Conservation (phyloP, 2,113 vertebrate genomes). For the Synodontis membranacea region DNA sequence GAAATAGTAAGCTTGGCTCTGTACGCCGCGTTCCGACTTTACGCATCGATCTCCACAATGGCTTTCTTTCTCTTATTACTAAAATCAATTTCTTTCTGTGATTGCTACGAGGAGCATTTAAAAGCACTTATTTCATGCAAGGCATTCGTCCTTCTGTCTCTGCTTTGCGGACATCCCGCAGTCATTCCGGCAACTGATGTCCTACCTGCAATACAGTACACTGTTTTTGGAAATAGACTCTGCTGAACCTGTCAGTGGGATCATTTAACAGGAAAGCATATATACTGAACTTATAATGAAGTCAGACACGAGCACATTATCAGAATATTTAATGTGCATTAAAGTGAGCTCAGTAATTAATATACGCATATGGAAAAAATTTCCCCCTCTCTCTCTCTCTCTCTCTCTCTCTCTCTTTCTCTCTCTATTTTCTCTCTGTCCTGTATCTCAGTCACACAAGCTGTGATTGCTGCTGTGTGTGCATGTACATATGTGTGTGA, state of each 20-base stretch:
- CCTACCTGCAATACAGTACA: neutral
- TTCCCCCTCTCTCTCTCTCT: neutral
- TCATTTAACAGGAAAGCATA: constrained; percentile 14
- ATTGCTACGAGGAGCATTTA: constrained; percentile 62
- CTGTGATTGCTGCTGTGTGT: neutral
- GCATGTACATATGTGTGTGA: neutral
- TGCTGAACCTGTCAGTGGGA: neutral
- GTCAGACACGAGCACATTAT: constrained; percentile 5
- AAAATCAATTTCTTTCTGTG: constrained; percentile 63
- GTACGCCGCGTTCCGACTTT: constrained; percentile 57
- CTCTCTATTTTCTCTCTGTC: neutral
- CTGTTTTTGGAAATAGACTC: constrained; percentile 7
- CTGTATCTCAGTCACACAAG: neutral
- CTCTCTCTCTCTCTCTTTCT: neutral
- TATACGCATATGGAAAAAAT: neutral
- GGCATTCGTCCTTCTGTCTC: constrained; percentile 43
- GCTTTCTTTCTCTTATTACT: constrained; percentile 67
- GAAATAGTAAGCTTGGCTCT: constrained; percentile 64
- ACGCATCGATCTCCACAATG: constrained; percentile 63
- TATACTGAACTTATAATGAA: neutral
- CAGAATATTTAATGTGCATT: constrained; percentile 15
- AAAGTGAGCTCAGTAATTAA: neutral
- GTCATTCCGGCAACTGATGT: constrained; percentile 32
- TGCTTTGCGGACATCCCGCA: constrained; percentile 34
- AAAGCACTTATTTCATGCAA: constrained; percentile 57